These are phyloP conservation scores for Antrozous pallidus DNA, from an alignment of 2,797 vertebrate genomes.

Conservation along the genomic window DNA sequence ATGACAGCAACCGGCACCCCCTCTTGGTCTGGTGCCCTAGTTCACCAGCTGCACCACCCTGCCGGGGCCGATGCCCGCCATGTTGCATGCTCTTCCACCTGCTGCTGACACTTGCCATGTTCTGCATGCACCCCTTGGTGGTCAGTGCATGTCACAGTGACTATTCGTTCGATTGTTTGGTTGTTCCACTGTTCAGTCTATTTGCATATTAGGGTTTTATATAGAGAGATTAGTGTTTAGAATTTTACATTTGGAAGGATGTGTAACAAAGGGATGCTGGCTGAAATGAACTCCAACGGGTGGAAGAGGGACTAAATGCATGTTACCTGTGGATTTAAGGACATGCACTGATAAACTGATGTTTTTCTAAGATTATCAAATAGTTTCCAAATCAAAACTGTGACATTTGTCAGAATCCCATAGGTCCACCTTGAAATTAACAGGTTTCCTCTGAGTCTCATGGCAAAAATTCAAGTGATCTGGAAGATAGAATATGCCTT, in stretches of 20 bases:
- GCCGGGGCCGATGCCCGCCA: too few relatives aligned
- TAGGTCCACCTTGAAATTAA: background rate
- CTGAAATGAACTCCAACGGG: background rate
- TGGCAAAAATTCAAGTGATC: slow-evolving; percentile 7
- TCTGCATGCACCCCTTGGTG: too few relatives aligned
- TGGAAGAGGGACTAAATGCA: background rate
- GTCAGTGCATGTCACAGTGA: too few relatives aligned
- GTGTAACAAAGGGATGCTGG: background rate
- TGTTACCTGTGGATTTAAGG: background rate
- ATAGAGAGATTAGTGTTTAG: background rate
- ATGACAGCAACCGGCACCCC: too few relatives aligned
- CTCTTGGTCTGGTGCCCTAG: too few relatives aligned
- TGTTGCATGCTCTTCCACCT: too few relatives aligned
- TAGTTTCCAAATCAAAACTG: background rate
- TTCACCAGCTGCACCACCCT: too few relatives aligned
- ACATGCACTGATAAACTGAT: background rate
- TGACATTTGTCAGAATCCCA: background rate
- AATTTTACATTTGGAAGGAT: background rate
- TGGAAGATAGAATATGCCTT: background rate
- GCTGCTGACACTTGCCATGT: too few relatives aligned
- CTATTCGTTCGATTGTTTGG: too few relatives aligned
- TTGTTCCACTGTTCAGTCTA: too few relatives aligned
- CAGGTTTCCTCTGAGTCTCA: background rate
- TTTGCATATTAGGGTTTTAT: too few relatives aligned
- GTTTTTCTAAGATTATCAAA: background rate